Evolutionary conservation across 1,140 invertebrate genomes (phyloP), one percentile per base, ranked within the genome.

Genomic region (Thalassaphorura encarpata): DNA sequence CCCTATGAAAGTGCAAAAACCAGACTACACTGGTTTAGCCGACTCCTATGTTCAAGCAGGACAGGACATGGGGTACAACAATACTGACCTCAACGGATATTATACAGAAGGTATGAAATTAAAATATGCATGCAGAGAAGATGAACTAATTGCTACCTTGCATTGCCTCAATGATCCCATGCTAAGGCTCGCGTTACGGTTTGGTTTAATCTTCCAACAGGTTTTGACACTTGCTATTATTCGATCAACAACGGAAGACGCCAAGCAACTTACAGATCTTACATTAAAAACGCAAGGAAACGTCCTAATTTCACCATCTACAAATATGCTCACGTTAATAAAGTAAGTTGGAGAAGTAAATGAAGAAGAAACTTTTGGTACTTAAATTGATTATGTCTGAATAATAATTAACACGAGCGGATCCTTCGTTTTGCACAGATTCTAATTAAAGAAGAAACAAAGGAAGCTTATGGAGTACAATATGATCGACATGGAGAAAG

Each of bases 381-480:
- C 33, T 41, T 3, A 43, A 1, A 41, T 55, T 26, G 42, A 19
- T 26, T 13, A 24, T 11, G 11, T 21, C 11, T 13, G 19, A 48
- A 5, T 29, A 48, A 11, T 26, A 26, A 48, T 26, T 51, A 51
- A 51, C 19, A 19, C 42, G 42, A n/a, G 19, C 42, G 6, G 6
- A 13, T 15, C 42, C 21, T 51, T 51, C 6, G 15, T 4, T 51
- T 45, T 52, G 3, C 2, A 13, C 33, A 58, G 52, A 54, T 61
- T 18, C n/a, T 61, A 26, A 41, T 61, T 18, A 31, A 47, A 8
- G 28, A 26, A 1, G 51, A 54, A 6, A 27, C 55, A 6, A 57
- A 40, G 28, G 27, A 31, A 42, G 66, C 66, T 0, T 46, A 48
- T 5, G 65, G 63, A n/a, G 61, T 66, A 1, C 50, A 63, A 24